Conservation (phyloP, 2,888 invertebrate species). For the Aphodius granarius region DNA sequence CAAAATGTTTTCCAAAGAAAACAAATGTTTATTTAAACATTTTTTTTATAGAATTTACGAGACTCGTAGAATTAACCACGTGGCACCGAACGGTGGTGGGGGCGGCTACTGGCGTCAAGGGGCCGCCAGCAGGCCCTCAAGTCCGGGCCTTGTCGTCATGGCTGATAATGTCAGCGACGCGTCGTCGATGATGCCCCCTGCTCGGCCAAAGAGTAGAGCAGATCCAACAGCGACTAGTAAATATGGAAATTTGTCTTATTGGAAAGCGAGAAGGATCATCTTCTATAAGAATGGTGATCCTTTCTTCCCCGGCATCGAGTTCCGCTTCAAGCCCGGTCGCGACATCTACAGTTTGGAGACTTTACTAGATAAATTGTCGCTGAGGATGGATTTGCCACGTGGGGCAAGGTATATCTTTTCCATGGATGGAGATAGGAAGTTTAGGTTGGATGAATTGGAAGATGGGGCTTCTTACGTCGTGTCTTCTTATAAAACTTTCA, state of each 20-base stretch:
- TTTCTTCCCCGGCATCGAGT: conserved; percentile 86
- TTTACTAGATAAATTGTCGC: conserved; percentile 82
- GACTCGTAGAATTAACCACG: conserved; percentile 52
- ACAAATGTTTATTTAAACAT: background rate
- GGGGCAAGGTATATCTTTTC: conserved; percentile 91
- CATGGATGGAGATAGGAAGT: conserved; percentile 87
- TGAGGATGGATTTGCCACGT: conserved; percentile 82
- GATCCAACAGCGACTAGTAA: conserved; percentile 61
- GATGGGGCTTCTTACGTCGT: conserved; percentile 93
- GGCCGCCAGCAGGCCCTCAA: conserved; percentile 58
- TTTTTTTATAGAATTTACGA: conserved; percentile 9
- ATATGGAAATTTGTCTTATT: conserved; percentile 81
- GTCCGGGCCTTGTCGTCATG: conserved; percentile 55
- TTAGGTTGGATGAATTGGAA: conserved; percentile 81
- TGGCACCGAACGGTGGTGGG: conserved; percentile 53
- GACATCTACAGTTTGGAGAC: conserved; percentile 86
- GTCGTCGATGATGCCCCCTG: conserved; percentile 61
- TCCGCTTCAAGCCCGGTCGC: conserved; percentile 84
- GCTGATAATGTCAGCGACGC: conserved; percentile 64
- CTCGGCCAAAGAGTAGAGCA: conserved; percentile 57
- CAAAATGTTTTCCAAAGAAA: background rate
- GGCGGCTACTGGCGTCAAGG: conserved; percentile 57
- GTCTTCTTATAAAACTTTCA: conserved; percentile 88
- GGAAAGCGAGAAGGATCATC: conserved; percentile 83
- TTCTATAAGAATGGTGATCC: conserved; percentile 95